Conservation (phyloP, 2,888 invertebrate genomes). For the Erynnis tages region DNA sequence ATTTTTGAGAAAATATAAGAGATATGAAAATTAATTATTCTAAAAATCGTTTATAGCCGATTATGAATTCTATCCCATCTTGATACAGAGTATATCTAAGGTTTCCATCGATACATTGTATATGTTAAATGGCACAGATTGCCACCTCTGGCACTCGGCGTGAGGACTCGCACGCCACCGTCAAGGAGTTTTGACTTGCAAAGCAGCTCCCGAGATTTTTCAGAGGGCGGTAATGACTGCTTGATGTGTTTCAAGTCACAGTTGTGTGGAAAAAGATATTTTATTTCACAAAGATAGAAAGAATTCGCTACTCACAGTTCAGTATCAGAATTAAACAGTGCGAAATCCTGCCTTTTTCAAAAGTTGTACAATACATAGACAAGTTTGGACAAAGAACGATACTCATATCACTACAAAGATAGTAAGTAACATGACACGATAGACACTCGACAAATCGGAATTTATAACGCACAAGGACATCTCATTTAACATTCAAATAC, state of each 20-base stretch:
- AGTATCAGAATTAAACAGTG: not conserved
- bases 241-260: slow-evolving; percentile 59
- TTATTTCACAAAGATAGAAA: not conserved
- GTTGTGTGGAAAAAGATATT: slow-evolving; percentile 43
- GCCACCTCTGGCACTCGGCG: slow-evolving; percentile 36
- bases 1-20: too few species aligned
- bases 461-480: slow-evolving; percentile 54
- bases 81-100: too few species aligned
- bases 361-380: not conserved
- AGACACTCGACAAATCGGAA: slow-evolving; percentile 38
- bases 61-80: too few species aligned
- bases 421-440: slow-evolving; percentile 16
- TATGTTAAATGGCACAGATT: slow-evolving; percentile 35
- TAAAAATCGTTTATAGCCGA: too few species aligned
- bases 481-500: slow-evolving; percentile 77
- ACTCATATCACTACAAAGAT: slow-evolving; percentile 10
- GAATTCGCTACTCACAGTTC: not conserved
- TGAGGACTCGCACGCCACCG: slow-evolving; percentile 37
- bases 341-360: not conserved
- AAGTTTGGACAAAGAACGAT: slow-evolving; percentile 2
- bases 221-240: slow-evolving; percentile 78
- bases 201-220: slow-evolving; percentile 76
- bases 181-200: slow-evolving; percentile 77
- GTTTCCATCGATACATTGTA: slow-evolving; percentile 15
- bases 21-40: too few species aligned